Percentiles rank a stretch among this genome's conserved stretches.
Conservation (phyloP, 2,797 vertebrate genomes). For the Enteromius trimaculatus region DNA sequence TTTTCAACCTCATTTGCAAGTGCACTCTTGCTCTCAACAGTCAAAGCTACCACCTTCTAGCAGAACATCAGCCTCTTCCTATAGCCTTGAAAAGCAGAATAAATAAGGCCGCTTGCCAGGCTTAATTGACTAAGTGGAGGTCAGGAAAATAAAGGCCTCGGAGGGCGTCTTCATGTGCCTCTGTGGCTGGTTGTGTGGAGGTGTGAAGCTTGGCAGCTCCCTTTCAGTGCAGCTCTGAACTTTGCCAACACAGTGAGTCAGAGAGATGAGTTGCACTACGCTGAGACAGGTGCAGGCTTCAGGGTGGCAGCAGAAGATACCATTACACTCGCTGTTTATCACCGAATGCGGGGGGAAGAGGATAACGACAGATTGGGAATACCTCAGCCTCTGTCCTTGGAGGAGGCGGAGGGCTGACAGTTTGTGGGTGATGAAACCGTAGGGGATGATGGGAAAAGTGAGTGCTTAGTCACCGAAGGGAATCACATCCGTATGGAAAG, state of each 20-base stretch:
- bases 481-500: not conserved
- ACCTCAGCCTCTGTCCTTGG: conserved; percentile 38
- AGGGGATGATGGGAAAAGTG: conserved; percentile 13
- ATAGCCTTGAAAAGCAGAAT: conserved; percentile 36
- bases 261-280: conserved; percentile 41
- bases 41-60: conserved; percentile 54
- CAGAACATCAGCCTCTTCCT: conserved; percentile 8
- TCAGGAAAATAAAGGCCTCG: conserved; percentile 6
- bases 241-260: conserved; percentile 41
- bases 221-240: conserved; percentile 25
- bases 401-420: conserved; percentile 8
- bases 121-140: conserved; percentile 27
- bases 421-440: conserved; percentile 13
- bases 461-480: conserved; percentile 14
- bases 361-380: conserved; percentile 39
- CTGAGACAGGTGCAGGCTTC: conserved; percentile 27
- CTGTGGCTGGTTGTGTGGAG: not conserved
- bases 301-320: conserved; percentile 30
- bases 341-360: conserved; percentile 11
- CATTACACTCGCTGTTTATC: conserved; percentile 24
- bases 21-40: not conserved
- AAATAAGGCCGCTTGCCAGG: not conserved
- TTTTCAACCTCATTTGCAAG: not conserved
- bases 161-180: conserved; percentile 14
- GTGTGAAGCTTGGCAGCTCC: conserved; percentile 16